Evolutionary conservation across 2,888 invertebrate species (phyloP).

Genomic region (Leptinotarsa haldemani): DNA sequence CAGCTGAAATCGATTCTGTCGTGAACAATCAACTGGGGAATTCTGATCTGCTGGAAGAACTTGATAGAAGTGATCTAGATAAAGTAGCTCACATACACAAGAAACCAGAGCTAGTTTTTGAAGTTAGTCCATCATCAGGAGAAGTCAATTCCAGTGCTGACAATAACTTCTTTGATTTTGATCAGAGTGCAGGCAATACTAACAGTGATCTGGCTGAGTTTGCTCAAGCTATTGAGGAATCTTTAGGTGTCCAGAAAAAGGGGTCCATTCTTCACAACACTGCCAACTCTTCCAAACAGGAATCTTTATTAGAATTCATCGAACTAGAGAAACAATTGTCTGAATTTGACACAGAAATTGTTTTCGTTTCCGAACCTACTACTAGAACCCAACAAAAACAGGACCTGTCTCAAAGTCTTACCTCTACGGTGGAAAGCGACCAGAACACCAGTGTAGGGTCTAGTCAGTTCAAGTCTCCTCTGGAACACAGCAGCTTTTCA

Average conservation of each 20-base stretch:
- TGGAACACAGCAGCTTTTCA: constrained; percentile 7
- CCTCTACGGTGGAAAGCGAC: too few species aligned
- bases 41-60: too few species aligned
- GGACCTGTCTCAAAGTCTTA: not conserved
- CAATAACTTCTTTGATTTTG: too few species aligned
- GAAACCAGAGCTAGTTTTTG: too few species aligned
- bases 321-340: constrained; percentile 9
- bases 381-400: not conserved
- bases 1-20: too few species aligned
- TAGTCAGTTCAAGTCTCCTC: not conserved
- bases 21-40: too few species aligned
- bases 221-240: not conserved
- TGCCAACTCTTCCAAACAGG: not conserved
- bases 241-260: not conserved
- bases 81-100: not conserved
- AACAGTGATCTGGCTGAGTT: not conserved
- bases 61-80: not conserved
- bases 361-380: not conserved
- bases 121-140: too few species aligned
- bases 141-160: too few species aligned
- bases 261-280: constrained; percentile 1
- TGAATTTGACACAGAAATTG: not conserved
- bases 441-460: not conserved
- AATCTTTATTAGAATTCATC: constrained; percentile 15
- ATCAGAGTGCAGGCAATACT: too few species aligned